phyloP scores from a whole-genome alignment of 2,113 vertebrate species.

The Paracanthobrama guichenoti region DNA sequence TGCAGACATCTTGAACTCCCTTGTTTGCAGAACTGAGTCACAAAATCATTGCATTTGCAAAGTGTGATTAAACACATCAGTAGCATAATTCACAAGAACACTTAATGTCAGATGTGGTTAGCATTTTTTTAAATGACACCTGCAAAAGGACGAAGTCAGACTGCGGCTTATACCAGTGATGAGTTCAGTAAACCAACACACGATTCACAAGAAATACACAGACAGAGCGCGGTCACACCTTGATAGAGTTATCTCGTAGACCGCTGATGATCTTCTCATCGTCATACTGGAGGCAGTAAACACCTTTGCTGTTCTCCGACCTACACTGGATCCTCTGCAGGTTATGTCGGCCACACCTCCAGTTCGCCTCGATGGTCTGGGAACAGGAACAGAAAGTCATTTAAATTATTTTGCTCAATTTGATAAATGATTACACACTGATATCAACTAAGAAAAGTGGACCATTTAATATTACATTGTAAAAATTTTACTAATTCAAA shows the following conservation, averaged over 20 bases:
- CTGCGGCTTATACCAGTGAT: slow-evolving; percentile 15
- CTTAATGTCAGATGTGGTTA: not conserved
- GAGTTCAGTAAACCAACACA: not conserved
- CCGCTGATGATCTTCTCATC: slow-evolving; percentile 98
- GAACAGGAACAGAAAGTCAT: not conserved
- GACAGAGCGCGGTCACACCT: slow-evolving; percentile 72
- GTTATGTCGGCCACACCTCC: slow-evolving; percentile 93
- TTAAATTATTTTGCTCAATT: not conserved
- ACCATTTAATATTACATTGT: not conserved
- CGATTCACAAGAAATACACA: not conserved
- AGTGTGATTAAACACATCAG: not conserved
- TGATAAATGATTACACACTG: not conserved
- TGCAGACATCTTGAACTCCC: too few relatives aligned
- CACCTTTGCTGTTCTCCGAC: slow-evolving; percentile 95
- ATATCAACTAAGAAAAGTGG: not conserved
- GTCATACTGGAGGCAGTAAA: slow-evolving; percentile 96
- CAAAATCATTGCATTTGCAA: not conserved
- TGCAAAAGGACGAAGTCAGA: not conserved
- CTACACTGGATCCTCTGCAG: slow-evolving; percentile 96
- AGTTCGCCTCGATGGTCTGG: slow-evolving; percentile 97
- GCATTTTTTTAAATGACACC: not conserved
- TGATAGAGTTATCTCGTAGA: slow-evolving; percentile 97
- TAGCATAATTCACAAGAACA: not conserved
- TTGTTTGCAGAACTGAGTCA: too few relatives aligned
- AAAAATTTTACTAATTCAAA: too few relatives aligned